Conservation (phyloP, 2,797 vertebrate species). For the Cossypha polioptera region DNA sequence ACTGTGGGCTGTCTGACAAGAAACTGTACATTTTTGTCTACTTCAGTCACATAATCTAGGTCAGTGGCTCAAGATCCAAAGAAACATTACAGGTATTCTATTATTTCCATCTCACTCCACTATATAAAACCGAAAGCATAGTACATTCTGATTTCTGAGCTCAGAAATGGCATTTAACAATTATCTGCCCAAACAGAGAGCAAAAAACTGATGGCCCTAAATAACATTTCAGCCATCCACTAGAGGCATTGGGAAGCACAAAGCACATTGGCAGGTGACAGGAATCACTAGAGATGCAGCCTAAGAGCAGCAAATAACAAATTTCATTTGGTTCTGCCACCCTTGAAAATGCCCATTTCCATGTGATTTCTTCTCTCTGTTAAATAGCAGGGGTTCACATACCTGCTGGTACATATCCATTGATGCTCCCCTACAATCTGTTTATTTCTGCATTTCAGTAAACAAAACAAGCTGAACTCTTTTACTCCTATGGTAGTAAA, state of each 20-base stretch:
- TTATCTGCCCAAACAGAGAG: background rate
- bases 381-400: background rate
- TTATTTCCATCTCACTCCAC: background rate
- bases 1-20: background rate
- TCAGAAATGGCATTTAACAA: fast-evolving
- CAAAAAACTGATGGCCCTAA: background rate
- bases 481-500: background rate
- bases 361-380: background rate
- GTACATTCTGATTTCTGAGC: background rate
- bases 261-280: background rate
- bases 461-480: background rate
- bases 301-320: background rate
- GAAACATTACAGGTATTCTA: background rate
- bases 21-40: background rate
- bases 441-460: background rate
- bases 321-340: background rate
- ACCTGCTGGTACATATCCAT: background rate
- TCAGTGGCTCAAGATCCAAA: background rate
- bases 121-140: background rate
- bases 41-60: background rate
- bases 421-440: background rate
- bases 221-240: background rate
- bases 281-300: background rate
- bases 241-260: fast-evolving
- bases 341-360: background rate